phyloP scores from a whole-genome alignment of 2,888 invertebrate species.

The Netelia inedita region DNA sequence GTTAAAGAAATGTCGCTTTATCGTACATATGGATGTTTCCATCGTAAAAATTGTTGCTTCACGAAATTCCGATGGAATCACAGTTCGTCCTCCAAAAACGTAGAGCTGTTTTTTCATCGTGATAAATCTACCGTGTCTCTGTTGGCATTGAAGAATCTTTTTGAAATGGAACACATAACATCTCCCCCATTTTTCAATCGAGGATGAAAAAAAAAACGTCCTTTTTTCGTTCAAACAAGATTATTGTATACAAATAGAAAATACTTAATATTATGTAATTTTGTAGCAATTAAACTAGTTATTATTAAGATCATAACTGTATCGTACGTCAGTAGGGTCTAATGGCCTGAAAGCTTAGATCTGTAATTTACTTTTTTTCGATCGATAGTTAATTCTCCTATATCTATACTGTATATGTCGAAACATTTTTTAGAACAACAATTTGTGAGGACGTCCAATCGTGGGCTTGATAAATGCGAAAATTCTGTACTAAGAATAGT shows the following conservation, averaged over 20 bases:
- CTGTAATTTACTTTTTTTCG: conserved; percentile 17
- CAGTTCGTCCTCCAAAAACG: background rate
- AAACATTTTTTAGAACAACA: conserved; percentile 14
- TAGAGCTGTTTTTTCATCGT: conserved; percentile 58
- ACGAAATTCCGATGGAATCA: conserved; percentile 51
- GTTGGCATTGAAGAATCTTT: conserved; percentile 72
- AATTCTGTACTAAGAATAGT: conserved; percentile 7
- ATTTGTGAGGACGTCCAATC: conserved; percentile 10
- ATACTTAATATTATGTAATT: conserved; percentile 72
- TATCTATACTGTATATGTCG: conserved; percentile 1
- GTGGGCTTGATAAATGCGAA: background rate
- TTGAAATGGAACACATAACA: conserved; percentile 48
- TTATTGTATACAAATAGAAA: conserved; percentile 73
- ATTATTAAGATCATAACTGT: conserved; percentile 56
- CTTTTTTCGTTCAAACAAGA: conserved; percentile 59
- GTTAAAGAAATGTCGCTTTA: background rate
- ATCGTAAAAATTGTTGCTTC: conserved; percentile 17
- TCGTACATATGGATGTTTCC: background rate
- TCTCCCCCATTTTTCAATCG: no score
- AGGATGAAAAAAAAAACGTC: background rate
- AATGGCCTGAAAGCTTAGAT: conserved; percentile 8
- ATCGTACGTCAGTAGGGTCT: background rate
- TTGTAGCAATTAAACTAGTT: conserved; percentile 67
- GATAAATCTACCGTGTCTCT: conserved; percentile 56
- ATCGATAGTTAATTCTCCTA: conserved; percentile 13